Evolutionary conservation across 2,113 vertebrate species (phyloP).

Genomic region (Ovibos moschatus): DNA sequence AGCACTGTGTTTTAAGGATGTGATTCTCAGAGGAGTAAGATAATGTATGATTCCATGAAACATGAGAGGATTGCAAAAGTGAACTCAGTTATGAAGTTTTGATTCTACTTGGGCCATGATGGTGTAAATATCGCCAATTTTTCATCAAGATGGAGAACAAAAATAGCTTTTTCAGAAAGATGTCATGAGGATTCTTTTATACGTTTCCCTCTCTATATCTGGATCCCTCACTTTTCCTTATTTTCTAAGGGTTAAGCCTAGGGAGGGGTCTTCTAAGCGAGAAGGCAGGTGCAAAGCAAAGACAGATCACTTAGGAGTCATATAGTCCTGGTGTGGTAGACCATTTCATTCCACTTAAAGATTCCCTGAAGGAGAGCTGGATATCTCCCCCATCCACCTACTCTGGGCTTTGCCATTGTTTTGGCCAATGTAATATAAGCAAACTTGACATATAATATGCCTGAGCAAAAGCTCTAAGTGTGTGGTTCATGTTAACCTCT

Average conservation of each 20-base stretch:
- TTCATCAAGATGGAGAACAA: background rate
- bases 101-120: background rate
- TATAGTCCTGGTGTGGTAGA: background rate
- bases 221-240: background rate
- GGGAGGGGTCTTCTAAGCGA: background rate
- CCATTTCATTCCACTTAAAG: background rate
- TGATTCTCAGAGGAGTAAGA: background rate
- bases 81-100: background rate
- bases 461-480: background rate
- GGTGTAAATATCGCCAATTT: background rate
- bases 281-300: background rate
- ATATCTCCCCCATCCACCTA: background rate
- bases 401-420: background rate
- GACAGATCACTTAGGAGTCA: background rate
- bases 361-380: background rate
- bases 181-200: background rate
- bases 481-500: background rate
- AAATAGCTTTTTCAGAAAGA: background rate
- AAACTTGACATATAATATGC: background rate
- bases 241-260: background rate
- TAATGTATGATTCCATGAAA: conserved; percentile 21
- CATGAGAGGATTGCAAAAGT: background rate
- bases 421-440: background rate
- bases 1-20: background rate
- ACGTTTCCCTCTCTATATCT: background rate